Base-by-base conservation (phyloP, 2,797 vertebrate genomes). In the Huso huso region DNA sequence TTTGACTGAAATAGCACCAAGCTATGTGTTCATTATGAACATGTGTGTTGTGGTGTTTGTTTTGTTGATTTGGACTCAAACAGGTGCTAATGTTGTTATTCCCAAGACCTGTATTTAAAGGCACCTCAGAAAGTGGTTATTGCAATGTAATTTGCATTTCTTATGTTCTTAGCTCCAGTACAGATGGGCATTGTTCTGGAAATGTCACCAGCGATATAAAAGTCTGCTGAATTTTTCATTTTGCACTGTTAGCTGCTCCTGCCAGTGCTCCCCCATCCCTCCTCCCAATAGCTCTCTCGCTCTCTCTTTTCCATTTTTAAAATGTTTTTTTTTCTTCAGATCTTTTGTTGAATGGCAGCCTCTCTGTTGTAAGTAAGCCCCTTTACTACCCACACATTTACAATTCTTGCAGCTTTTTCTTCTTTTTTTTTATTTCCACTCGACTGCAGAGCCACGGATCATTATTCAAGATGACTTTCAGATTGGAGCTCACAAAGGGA, bases 121-220 rank as follows among this genome's bases (percentile, higher is more conserved):
- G 83, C 86, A 78, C 84, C 76, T 75, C 74, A 78, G 85, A 86
- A 83, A 83, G 73, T 79, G 86, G 78, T 37, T 83, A 72, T 81
- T 78, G 79, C 89, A 89, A 89, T 86, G 86, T 83, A 87, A 85
- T 85, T 82, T 83, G 83, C 79, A 82, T 83, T 79, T 80, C 81
- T 83, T 78, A 78, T 81, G 82, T 82, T 84, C 81, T 70, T 75
- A 74, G 84, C 83, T 88, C 83, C 83, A 83, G 89, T 90, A 90
- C 93, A 94, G 92, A 94, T 95, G 92, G 91, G 89, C 91, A 92
- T 92, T 93, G 93, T 94, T 93, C 91, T 84, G 90, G 91, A 90
- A 94, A 93, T 93, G 93, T 93, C 91, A 90, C 90, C 88, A 87
- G 84, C 91, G 88, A 93, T 92, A 84, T 92, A 92, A 90, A 90